Base-by-base conservation (phyloP, 2,888 invertebrate species). In the Alentia gelatinosa region DNA sequence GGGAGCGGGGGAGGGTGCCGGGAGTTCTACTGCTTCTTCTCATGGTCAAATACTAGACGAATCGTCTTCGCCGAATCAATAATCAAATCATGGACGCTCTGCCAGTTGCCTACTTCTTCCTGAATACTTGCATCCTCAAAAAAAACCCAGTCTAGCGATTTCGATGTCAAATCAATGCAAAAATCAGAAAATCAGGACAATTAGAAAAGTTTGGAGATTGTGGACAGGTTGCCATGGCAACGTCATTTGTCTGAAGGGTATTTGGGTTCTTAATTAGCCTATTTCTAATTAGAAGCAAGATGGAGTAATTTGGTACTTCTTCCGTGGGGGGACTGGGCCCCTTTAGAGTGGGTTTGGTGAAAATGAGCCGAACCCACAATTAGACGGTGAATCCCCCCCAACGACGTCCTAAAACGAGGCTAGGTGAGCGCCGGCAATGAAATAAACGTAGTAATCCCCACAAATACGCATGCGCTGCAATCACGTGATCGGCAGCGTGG, bases 241-340 rank as follows among this genome's bases (percentile, higher is more conserved):
- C 86, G 47, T 86, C 47, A 86, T 86, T 86, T 86, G 42, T 47
- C 50, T 50, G 86, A 86, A 86, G 47, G 86, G 50, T 86, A 86
- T 86, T 86, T 47, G 50, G 86, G 86, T 47, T 86, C 47, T 42
- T 50, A 86, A 86, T 86, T 86, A 86, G 86, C 19, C 86, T 47
- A 50, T 42, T 86, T 86, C 50, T 86, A 86, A 86, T 86, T 50
- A 86, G 50, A 86, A 39, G 79, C 37, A 79, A 35, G 79, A 79
- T 79, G 79, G 79, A 35, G 79, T 79, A 79, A 79, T 79, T 79
- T 39, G 39, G 79, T 15, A 7, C 19, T 79, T 79, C 79, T 79
- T 79, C 39, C 37, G 56, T 56, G 56, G 56, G 56, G 9, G n/a
- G 56, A n/a, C 23, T 19, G n/a, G 56, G 0, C 19, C 1, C 37